Percentiles rank a stretch among this genome's conserved stretches.
These are phyloP conservation scores for Tupiocoris notatus DNA, from an alignment of 2,888 invertebrate species.

Conservation along the genomic window DNA sequence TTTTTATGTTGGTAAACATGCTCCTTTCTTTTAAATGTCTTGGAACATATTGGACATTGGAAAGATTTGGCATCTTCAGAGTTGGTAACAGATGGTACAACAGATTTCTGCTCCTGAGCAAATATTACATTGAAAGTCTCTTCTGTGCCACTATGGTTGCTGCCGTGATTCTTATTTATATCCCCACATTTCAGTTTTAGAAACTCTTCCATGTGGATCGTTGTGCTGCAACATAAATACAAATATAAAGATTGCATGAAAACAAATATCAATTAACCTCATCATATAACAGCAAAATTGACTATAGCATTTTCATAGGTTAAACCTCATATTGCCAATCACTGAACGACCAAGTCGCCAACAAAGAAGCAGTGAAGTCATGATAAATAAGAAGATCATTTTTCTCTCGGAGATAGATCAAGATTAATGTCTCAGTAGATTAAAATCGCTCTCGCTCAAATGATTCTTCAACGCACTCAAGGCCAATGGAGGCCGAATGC, in stretches of 20 bases:
- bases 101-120: conserved; percentile 26
- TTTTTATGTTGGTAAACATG: conserved; percentile 68
- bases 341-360: no score
- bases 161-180: conserved; percentile 25
- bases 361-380: no score
- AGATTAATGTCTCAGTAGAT: conserved; percentile 43
- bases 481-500: conserved; percentile 46
- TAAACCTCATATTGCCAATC: not conserved
- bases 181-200: conserved; percentile 51
- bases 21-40: conserved; percentile 67
- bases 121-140: conserved; percentile 25
- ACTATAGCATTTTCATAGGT: not conserved
- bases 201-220: conserved; percentile 52
- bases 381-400: no score
- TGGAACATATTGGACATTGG: conserved; percentile 62
- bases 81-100: conserved; percentile 44
- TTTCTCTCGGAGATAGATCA: no score
- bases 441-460: conserved; percentile 47
- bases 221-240: conserved; percentile 44
- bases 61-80: conserved; percentile 38
- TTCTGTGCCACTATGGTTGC: not conserved
- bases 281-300: not conserved
- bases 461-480: conserved; percentile 47
- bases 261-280: no score
- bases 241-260: no score